These are phyloP conservation scores for Gymnopithys bicolor DNA, from an alignment of 2,797 vertebrate species.

Conservation along the genomic window DNA sequence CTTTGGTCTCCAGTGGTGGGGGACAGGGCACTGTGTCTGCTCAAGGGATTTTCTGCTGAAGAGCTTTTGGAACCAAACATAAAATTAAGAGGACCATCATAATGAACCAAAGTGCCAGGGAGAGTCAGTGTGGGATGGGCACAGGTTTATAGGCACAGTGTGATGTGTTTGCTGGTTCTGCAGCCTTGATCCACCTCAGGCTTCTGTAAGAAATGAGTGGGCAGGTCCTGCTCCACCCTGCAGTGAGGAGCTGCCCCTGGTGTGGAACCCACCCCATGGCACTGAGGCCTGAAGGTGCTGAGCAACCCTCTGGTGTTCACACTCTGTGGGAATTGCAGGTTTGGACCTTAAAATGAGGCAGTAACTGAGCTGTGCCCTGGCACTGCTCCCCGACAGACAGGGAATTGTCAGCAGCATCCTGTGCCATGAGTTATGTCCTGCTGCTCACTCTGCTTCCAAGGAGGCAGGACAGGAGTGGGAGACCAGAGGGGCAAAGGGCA, in stretches of 20 bases:
- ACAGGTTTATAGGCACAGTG: rapidly evolving
- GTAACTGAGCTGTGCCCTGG: not conserved
- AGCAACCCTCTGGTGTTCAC: not conserved
- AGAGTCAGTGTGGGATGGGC: not conserved
- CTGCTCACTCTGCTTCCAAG: not conserved
- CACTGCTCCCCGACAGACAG: not conserved
- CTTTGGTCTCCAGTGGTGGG: not conserved
- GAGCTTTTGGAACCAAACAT: not conserved
- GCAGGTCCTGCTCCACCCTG: not conserved
- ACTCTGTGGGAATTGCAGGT: not conserved
- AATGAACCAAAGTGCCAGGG: not conserved
- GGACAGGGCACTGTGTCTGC: not conserved
- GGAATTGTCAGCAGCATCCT: not conserved
- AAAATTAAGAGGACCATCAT: not conserved
- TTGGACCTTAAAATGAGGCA: not conserved
- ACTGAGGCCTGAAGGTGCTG: not conserved
- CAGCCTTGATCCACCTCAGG: not conserved
- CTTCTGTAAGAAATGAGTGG: not conserved
- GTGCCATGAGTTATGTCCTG: rapidly evolving
- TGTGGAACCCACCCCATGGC: not conserved
- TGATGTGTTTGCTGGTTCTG: not conserved
- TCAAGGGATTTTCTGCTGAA: not conserved
- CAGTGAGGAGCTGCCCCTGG: not conserved
- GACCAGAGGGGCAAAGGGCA: not conserved
- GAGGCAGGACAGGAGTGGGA: not conserved